Evolutionary conservation across 1,140 invertebrate genomes (phyloP), one percentile per base, ranked within the genome.

Genomic region (Phymastichus coffea): DNA sequence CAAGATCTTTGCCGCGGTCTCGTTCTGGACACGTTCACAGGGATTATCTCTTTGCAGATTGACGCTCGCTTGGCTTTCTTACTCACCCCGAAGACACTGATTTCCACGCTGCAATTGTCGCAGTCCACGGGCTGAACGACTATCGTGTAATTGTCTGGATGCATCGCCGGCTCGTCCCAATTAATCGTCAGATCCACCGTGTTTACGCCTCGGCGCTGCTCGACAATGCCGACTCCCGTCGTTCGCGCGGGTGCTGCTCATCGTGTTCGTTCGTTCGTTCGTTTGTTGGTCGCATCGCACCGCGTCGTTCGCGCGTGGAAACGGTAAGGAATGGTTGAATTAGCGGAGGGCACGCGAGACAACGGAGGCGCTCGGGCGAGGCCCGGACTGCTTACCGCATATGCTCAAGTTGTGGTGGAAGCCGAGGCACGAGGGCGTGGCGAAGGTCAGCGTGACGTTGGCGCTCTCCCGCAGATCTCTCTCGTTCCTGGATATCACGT

Each of bases 331-430:
- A n/a, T n/a, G n/a, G n/a, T n/a, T n/a, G n/a, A n/a, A n/a, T n/a
- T n/a, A n/a, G n/a, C n/a, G n/a, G n/a, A n/a, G n/a, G n/a, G n/a
- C n/a, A n/a, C n/a, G n/a, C n/a, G n/a, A n/a, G n/a, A n/a, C n/a
- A n/a, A n/a, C n/a, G n/a, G n/a, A n/a, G n/a, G n/a, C n/a, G n/a
- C n/a, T n/a, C n/a, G n/a, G n/a, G n/a, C n/a, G n/a, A n/a, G n/a
- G n/a, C n/a, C n/a, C n/a, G n/a, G n/a, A n/a, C n/a, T n/a, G n/a
- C 70, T 72, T 64, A 80, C 79, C 35, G 48, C 79, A 81, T 9
- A 70, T 61, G 0, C 47, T 64, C 9, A 80, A 61, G 61, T 71
- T 70, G 17, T 66, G 58, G 56, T 75, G 66, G 3, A 73, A 30
- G 30, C 75, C 63, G 19, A 76, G 58, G 59, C 80, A 82, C 4